Evolutionary conservation across 92 coral and sea anemone species (phyloP).

Genomic region (Palythoa grandis): DNA sequence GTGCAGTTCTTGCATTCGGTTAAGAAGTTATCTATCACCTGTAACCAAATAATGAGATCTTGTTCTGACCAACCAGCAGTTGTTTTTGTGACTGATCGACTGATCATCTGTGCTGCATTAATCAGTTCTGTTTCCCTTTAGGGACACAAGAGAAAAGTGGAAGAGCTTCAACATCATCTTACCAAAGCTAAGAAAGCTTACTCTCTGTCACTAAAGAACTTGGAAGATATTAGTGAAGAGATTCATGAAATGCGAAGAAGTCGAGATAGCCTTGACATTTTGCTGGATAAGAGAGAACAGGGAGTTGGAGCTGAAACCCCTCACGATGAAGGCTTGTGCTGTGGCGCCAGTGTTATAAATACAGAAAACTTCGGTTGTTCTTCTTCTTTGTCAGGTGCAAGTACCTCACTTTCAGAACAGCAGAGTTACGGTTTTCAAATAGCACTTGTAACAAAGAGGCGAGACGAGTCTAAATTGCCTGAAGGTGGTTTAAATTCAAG

Average conservation of each 20-base stretch:
- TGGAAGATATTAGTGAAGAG: conserved; percentile 94
- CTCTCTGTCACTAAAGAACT: conserved; percentile 80
- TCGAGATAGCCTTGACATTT: conserved; percentile 65
- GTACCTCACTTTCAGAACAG: conserved; percentile 1
- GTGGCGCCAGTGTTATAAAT: background rate
- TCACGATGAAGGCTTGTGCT: conserved; percentile 39
- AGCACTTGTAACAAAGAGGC: conserved; percentile 19
- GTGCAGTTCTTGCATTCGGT: too few species aligned
- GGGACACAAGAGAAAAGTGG: conserved; percentile 86
- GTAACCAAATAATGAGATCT: too few species aligned
- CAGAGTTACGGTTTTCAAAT: conserved; percentile 8
- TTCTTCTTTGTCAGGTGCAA: conserved; percentile 18
- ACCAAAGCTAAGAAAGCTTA: conserved; percentile 76
- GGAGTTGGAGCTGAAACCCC: conserved; percentile 98
- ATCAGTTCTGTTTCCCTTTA: conserved; percentile 25
- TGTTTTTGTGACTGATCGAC: background rate
- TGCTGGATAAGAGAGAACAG: conserved; percentile 75
- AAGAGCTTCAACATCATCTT: conserved; percentile 69
- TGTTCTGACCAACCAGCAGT: background rate
- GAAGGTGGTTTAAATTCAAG: background rate
- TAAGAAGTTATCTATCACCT: too few species aligned
- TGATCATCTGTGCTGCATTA: background rate
- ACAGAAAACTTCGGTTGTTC: background rate
- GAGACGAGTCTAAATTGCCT: conserved; percentile 1
- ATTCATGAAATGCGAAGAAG: conserved; percentile 93